Evolutionary conservation across 2,888 invertebrate genomes (phyloP).

Genomic region (Druceiella hillmani): DNA sequence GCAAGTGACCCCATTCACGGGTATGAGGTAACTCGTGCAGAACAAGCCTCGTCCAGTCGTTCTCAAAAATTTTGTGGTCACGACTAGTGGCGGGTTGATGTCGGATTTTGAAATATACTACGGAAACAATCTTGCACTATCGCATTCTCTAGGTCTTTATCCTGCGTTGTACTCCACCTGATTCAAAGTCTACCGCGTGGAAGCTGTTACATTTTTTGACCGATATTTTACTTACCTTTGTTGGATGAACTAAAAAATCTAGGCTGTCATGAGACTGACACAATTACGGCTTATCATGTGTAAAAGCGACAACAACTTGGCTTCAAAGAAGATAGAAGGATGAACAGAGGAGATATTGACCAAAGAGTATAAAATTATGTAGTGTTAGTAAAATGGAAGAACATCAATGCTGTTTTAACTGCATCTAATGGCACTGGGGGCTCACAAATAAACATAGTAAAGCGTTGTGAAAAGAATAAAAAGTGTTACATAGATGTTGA

Average conservation of each 20-base stretch:
- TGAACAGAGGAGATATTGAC: slow-evolving; percentile 14
- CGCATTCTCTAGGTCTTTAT: too few relatives aligned
- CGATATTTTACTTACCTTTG: slow-evolving; percentile 12
- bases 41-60: too few relatives aligned
- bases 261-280: too few relatives aligned
- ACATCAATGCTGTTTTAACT: slow-evolving; percentile 19
- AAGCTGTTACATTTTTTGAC: slow-evolving; percentile 16
- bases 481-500: slow-evolving; percentile 23
- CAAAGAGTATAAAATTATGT: slow-evolving; percentile 13
- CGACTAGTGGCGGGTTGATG: too few relatives aligned
- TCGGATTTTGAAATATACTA: too few relatives aligned
- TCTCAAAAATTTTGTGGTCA: too few relatives aligned
- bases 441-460: slow-evolving; percentile 12
- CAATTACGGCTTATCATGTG: slow-evolving; percentile 16
- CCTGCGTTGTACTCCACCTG: too few relatives aligned
- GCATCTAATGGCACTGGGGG: slow-evolving; percentile 20
- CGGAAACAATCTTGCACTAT: too few relatives aligned
- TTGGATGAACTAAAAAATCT: slow-evolving; percentile 13
- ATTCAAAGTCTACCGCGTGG: slow-evolving; percentile 12
- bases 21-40: too few relatives aligned
- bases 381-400: slow-evolving; percentile 19
- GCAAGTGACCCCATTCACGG: too few relatives aligned
- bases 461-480: slow-evolving; percentile 23
- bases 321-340: slow-evolving; percentile 15
- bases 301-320: slow-evolving; percentile 4